Percentiles rank a stretch among this genome's conserved stretches.
These are phyloP conservation scores for Ceratitis capitata DNA, from an alignment of 1,140 invertebrate genomes.

Conservation along the genomic window DNA sequence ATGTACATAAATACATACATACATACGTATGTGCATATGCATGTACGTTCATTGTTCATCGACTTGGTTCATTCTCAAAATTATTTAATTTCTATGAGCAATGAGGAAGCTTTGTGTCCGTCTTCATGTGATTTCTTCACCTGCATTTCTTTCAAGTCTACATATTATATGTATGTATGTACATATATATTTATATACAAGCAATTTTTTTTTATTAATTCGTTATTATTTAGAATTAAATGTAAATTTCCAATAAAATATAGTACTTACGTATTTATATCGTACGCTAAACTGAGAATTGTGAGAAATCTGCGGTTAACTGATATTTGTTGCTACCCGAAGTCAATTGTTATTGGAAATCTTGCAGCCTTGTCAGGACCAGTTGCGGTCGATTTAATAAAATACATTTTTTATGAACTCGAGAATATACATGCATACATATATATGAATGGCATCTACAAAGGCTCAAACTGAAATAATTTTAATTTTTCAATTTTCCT, in stretches of 20 bases:
- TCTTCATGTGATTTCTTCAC: not conserved
- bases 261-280: not conserved
- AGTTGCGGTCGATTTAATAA: constrained; percentile 5
- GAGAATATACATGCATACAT: too few relatives aligned
- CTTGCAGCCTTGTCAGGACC: too few relatives aligned
- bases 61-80: not conserved
- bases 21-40: not conserved
- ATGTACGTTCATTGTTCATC: not conserved
- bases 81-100: not conserved
- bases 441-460: too few relatives aligned
- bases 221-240: too few relatives aligned
- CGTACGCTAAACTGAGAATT: not conserved
- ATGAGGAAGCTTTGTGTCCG: not conserved
- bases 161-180: too few relatives aligned
- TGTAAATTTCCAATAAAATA: constrained; percentile 4
- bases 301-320: not conserved
- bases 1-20: not conserved
- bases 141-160: not conserved
- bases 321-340: too few relatives aligned
- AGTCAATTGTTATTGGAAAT: not conserved
- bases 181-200: too few relatives aligned
- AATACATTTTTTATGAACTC: not conserved
- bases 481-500: not conserved
- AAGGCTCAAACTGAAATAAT: not conserved
- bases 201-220: too few relatives aligned